phyloP scores from a whole-genome alignment of 2,113 vertebrate species.

The Anas platyrhynchos region DNA sequence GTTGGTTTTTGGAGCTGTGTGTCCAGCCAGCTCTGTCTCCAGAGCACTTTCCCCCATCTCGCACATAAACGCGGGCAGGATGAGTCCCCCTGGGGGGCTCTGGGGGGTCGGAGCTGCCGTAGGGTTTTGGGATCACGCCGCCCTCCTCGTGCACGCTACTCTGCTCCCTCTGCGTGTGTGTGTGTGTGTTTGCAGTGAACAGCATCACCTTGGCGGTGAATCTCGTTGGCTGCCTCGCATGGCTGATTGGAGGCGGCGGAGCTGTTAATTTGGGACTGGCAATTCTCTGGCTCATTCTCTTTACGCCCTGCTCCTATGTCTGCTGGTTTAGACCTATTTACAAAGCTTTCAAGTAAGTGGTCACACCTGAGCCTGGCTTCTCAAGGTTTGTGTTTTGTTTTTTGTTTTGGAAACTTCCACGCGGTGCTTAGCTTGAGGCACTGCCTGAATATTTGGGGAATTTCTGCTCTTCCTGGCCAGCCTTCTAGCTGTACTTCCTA shows the following conservation, averaged over 20 bases:
- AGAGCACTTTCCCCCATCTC: not conserved
- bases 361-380: conserved; percentile 20
- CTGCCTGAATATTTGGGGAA: not conserved
- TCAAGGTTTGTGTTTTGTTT: not conserved
- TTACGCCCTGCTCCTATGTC: conserved; percentile 98
- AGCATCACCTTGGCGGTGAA: conserved; percentile 93
- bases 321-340: conserved; percentile 99
- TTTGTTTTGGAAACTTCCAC: not conserved
- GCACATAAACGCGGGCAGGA: not conserved
- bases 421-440: not conserved
- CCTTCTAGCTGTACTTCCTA: not conserved
- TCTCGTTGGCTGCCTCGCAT: conserved; percentile 94
- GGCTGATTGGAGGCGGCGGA: conserved; percentile 97
- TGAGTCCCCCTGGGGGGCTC: not conserved
- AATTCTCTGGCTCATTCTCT: conserved; percentile 98
- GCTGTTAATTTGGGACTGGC: conserved; percentile 97
- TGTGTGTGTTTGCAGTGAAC: conserved; percentile 89
- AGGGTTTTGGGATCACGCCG: not conserved
- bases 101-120: not conserved
- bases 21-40: not conserved
- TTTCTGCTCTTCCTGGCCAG: not conserved
- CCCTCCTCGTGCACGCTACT: not conserved
- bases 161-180: conserved; percentile 65
- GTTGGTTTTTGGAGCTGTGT: not conserved
- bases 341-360: conserved; percentile 98